Base-by-base conservation (phyloP, 1,140 invertebrate genomes). In the Coenobita brevimanus region DNA sequence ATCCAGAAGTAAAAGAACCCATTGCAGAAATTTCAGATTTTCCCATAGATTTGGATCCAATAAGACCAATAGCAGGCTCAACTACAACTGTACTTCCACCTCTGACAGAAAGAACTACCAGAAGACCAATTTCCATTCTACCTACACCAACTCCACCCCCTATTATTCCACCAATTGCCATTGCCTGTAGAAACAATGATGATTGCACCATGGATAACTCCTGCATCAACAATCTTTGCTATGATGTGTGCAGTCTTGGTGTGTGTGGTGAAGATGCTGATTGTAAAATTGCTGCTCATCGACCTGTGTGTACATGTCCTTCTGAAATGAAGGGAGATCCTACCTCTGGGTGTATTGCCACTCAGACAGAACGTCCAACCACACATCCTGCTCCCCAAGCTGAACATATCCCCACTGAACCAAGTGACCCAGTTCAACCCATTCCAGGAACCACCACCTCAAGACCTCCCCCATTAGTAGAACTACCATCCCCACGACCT, bases 291-390 rank as follows among this genome's bases (percentile, higher is more conserved):
- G 0, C n/a, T 10, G 13, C 60, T 41, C 83, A 85, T 46, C 94
- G 96, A 91, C 96, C 96, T 13, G 95, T 95, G 6, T 98, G 97
- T 91, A 85, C 24, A 41, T 90, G 90, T 87, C 88, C 88, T 71
- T 43, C 88, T 41, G 90, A 83, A 67, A 81, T 81, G 17, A 87
- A 57, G 24, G 88, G 90, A 78, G 81, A 90, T 73, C 88, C 88
- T 41, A 73, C 82, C n/a, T 2, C 0, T 3, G 10, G 27, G 27
- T 69, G 43, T 54, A 8, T 17, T 6, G 46, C 73, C 90, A 90
- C 76, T 57, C 50, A 17, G 57, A 89, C 73, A 8, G 73, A 89
- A 38, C 76, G 54, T 67, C 57, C 78, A 33, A 78, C 60, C 36
- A 46, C 83, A 69, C 71, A n/a, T 17, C 30, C 33, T 17, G n/a